These are phyloP conservation scores for Coenobita brevimanus DNA, from an alignment of 1,140 invertebrate genomes.

Conservation along the genomic window DNA sequence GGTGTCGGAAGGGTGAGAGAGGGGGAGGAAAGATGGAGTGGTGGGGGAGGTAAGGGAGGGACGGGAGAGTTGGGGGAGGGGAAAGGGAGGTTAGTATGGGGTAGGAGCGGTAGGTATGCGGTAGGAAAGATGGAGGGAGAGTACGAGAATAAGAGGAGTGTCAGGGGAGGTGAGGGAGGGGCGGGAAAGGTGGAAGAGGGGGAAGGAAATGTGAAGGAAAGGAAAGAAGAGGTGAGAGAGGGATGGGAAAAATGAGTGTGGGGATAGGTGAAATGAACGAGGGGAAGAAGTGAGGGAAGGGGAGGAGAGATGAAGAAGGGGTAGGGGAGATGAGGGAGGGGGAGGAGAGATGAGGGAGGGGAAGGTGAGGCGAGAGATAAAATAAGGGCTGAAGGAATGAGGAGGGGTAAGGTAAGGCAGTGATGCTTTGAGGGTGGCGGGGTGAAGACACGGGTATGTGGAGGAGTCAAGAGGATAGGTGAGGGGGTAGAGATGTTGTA, in stretches of 20 bases:
- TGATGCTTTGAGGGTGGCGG: background rate
- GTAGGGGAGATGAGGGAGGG: background rate
- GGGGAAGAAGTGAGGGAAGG: background rate
- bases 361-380: background rate
- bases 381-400: background rate
- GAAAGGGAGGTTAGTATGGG: background rate
- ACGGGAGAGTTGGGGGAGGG: background rate
- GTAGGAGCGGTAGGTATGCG: background rate
- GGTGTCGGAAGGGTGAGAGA: background rate
- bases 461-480: background rate
- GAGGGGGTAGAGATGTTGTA: background rate
- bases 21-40: background rate
- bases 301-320: background rate
- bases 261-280: background rate
- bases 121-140: no score
- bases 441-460: no score
- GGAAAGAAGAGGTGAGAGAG: background rate
- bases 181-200: background rate
- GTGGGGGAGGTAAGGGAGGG: background rate
- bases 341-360: background rate
- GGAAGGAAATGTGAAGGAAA: background rate
- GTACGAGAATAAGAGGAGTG: background rate
- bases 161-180: background rate
- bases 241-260: background rate
- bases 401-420: background rate